phyloP scores from a whole-genome alignment of 2,797 vertebrate species.

The Diplodus sargus region DNA sequence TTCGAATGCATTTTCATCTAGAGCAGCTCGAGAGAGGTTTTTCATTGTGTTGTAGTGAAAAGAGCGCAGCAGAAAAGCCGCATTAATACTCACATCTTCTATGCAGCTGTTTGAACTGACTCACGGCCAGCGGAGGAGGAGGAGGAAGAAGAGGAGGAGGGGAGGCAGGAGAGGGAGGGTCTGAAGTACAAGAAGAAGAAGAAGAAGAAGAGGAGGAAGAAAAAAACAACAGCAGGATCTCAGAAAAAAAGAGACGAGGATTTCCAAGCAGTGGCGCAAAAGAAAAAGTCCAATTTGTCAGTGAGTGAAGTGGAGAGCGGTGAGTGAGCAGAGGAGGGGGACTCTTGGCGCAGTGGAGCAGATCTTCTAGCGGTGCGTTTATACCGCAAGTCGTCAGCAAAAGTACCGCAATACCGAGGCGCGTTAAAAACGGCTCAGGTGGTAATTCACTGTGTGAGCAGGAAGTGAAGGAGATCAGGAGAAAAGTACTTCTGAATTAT shows the following conservation, averaged over 20 bases:
- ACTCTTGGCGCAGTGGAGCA: slow-evolving; percentile 68
- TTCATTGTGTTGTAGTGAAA: neutral
- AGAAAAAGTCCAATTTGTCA: slow-evolving; percentile 40
- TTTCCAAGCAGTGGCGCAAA: slow-evolving; percentile 53
- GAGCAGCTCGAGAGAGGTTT: neutral
- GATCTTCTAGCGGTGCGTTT: slow-evolving; percentile 63
- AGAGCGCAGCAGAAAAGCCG: slow-evolving; percentile 63
- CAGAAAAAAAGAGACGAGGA: slow-evolving; percentile 19
- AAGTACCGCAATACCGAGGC: slow-evolving; percentile 77
- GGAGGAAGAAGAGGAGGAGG: slow-evolving; percentile 33
- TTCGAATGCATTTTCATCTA: neutral
- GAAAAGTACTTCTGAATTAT: slow-evolving; percentile 55
- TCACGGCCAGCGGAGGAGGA: slow-evolving; percentile 61
- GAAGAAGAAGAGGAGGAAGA: neutral
- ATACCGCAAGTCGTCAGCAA: slow-evolving; percentile 66
- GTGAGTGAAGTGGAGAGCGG: slow-evolving; percentile 29
- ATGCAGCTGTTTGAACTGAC: slow-evolving; percentile 82
- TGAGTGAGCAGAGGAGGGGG: slow-evolving; percentile 34
- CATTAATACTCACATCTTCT: slow-evolving; percentile 86
- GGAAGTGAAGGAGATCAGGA: slow-evolving; percentile 41
- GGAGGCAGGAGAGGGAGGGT: slow-evolving; percentile 61
- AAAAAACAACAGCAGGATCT: slow-evolving; percentile 41
- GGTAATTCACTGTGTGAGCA: slow-evolving; percentile 56
- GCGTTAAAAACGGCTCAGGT: slow-evolving; percentile 31
- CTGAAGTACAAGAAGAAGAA: slow-evolving; percentile 53